Percentiles rank a stretch among this genome's conserved stretches.
These are phyloP conservation scores for Menura novaehollandiae DNA, from an alignment of 2,113 vertebrate species.

Conservation along the genomic window DNA sequence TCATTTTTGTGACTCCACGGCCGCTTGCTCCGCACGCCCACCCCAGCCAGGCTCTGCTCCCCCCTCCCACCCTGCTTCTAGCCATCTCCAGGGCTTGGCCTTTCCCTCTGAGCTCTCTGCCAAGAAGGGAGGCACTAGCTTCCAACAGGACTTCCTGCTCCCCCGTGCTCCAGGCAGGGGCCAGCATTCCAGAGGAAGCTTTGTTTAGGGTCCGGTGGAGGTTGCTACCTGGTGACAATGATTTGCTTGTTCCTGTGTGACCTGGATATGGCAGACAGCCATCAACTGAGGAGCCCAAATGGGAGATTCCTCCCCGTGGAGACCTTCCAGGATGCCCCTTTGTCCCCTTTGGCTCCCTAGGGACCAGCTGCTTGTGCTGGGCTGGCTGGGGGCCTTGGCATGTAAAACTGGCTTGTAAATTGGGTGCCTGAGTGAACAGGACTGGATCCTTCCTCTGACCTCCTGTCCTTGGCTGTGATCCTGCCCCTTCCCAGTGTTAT, in stretches of 20 bases:
- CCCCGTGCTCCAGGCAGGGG: neutral
- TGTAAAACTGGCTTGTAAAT: neutral
- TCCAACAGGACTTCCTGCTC: neutral
- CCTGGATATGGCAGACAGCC: neutral
- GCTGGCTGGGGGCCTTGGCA: neutral
- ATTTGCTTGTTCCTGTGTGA: neutral
- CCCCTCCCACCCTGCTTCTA: neutral
- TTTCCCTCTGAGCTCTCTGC: neutral
- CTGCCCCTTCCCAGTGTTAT: neutral
- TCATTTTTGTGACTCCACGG: accelerated
- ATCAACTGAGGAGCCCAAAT: neutral
- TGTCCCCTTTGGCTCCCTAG: neutral
- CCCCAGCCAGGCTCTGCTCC: neutral
- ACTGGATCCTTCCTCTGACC: neutral
- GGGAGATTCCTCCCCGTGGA: neutral
- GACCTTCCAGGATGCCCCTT: neutral
- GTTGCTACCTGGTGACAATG: neutral
- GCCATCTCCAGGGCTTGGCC: neutral
- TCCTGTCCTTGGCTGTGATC: neutral
- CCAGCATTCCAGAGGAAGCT: neutral
- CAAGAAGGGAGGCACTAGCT: neutral
- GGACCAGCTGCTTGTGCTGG: neutral
- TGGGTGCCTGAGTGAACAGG: neutral
- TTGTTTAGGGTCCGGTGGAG: neutral
- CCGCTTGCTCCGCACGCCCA: neutral